Evolutionary conservation across 2,888 invertebrate genomes (phyloP), one percentile per base, ranked within the genome.

Genomic region (Eupithecia subumbrata): DNA sequence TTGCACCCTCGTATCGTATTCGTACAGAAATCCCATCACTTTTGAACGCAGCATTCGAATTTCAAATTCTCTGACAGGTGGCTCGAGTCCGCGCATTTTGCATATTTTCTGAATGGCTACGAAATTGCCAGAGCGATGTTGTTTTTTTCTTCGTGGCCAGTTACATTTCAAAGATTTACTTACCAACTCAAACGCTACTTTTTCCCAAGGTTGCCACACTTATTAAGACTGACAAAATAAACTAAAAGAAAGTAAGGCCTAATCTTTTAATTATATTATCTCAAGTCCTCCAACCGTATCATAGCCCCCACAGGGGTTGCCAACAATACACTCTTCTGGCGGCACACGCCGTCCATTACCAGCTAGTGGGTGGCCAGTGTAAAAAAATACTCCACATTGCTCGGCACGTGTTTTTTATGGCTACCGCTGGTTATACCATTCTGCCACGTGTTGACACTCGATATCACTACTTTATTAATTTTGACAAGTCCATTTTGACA

Each of bases 261-360:
- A 70, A 73, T 73, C 22, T 63, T 45, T 71, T 75, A 68, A 67
- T 67, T 74, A 74, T 71, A 67, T 74, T 68, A 63, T 77, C 74
- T 67, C 75, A 73, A 71, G 37, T 75, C 73, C 77, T 74, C 48
- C 60, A 70, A 40, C 60, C 22, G 25, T 75, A 77, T 75, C 77
- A 77, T 77, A 73, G 63, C 77, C 71, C 30, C 71, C 73, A 43
- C 72, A 71, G 77, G 77, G 77, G 77, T 75, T 56, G 70, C 14
- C 71, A 81, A 91, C 91, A 92, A 92, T 90, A 83, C 82, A 68
- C 88, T 85, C 92, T 92, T 82, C 81, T 82, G 74, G 66, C 75
- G 92, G 86, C 93, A 93, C 93, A 92, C 90, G 92, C 75, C 88
- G 66, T 82, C 91, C 92, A 92, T 93, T 93, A 93, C 88, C 52